Evolutionary conservation across 1,140 invertebrate genomes (phyloP).

Genomic region (Drosophila tristis): DNA sequence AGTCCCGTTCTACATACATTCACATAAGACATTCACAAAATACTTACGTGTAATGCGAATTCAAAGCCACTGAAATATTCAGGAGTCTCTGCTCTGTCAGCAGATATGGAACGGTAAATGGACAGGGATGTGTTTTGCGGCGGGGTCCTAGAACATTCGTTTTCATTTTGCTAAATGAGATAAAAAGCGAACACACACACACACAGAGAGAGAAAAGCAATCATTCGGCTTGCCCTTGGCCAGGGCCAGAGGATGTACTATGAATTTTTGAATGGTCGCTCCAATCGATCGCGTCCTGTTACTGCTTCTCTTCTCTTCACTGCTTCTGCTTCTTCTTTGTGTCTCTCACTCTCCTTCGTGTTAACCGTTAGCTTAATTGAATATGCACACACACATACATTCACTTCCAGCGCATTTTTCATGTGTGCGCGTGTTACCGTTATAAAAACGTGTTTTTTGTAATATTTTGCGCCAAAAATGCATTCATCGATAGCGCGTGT

Average conservation of each 20-base stretch:
- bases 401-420: slow-evolving; percentile 4
- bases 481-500: slow-evolving; percentile 50
- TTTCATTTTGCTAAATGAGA: slow-evolving; percentile 3
- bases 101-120: background rate
- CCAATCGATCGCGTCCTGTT: slow-evolving; percentile 45
- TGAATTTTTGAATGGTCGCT: slow-evolving; percentile 63
- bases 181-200: slow-evolving; percentile 3
- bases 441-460: slow-evolving; percentile 67
- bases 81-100: slow-evolving; percentile 27
- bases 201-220: slow-evolving; percentile 45
- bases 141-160: slow-evolving; percentile 11
- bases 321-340: slow-evolving; percentile 8
- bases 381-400: slow-evolving; percentile 37
- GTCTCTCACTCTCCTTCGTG: slow-evolving; percentile 3
- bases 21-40: too few species aligned
- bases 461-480: slow-evolving; percentile 70
- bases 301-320: too few species aligned
- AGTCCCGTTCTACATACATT: too few species aligned
- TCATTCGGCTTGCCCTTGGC: slow-evolving; percentile 51
- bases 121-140: slow-evolving; percentile 1
- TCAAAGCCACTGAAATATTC: slow-evolving; percentile 64
- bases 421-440: slow-evolving; percentile 41
- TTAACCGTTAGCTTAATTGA: slow-evolving; percentile 57
- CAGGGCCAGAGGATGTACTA: slow-evolving; percentile 33
- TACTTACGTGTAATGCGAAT: slow-evolving; percentile 47